phyloP scores from a whole-genome alignment of 2,113 vertebrate species.

The Phyllopteryx taeniolatus region DNA sequence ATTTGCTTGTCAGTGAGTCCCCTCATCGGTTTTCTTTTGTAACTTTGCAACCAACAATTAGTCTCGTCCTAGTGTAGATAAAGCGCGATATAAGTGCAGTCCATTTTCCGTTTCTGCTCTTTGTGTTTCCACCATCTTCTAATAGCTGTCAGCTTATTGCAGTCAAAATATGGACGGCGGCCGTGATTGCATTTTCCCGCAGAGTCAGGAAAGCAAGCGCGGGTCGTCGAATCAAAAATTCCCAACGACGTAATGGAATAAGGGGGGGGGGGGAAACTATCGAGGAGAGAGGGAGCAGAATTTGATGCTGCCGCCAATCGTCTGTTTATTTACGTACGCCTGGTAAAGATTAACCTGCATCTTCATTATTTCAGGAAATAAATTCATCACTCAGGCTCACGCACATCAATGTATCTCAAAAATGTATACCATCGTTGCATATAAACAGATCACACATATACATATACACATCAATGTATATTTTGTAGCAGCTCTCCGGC shows the following conservation, averaged over 20 bases:
- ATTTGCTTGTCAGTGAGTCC: too few species aligned
- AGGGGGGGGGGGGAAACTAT: conserved; percentile 20
- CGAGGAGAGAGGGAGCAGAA: neutral
- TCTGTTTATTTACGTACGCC: conserved; percentile 37
- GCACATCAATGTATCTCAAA: conserved; percentile 29
- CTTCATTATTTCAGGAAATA: conserved; percentile 60
- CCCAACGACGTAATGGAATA: conserved; percentile 35
- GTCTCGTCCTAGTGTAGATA: too few species aligned
- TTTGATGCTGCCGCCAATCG: conserved; percentile 21
- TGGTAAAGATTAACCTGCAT: conserved; percentile 57
- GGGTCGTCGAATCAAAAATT: conserved; percentile 44
- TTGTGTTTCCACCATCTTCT: conserved; percentile 52
- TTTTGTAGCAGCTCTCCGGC: conserved; percentile 16
- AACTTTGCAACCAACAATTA: too few species aligned
- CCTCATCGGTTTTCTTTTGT: too few species aligned
- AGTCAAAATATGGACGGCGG: conserved; percentile 29
- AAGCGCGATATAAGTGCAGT: too few species aligned
- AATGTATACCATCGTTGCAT: conserved; percentile 25
- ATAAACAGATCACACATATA: neutral
- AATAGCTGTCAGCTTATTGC: conserved; percentile 42
- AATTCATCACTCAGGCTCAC: conserved; percentile 60
- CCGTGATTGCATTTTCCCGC: conserved; percentile 33
- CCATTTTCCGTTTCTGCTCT: neutral
- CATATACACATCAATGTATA: neutral
- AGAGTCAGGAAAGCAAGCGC: conserved; percentile 19